Evolutionary conservation across 2,113 vertebrate genomes (phyloP).

Genomic region (Oryzias melastigma): DNA sequence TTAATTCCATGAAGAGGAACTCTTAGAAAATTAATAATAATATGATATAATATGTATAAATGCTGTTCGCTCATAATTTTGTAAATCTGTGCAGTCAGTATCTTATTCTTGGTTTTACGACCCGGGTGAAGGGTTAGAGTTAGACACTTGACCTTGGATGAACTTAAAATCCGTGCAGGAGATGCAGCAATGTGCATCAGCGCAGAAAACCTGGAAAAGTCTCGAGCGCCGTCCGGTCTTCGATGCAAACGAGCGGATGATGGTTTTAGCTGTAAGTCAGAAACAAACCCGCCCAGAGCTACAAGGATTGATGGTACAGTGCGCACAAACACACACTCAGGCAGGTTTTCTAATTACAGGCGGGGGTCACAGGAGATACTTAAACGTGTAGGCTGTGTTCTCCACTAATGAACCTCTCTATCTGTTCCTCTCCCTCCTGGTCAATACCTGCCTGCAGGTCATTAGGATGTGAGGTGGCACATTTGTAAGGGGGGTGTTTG

Average conservation of each 20-base stretch:
- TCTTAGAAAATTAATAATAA: too few relatives aligned
- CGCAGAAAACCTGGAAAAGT: too few relatives aligned
- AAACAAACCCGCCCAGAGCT: slow-evolving; percentile 15
- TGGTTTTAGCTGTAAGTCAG: slow-evolving; percentile 15
- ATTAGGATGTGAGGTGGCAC: slow-evolving; percentile 19
- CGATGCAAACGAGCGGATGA: background rate
- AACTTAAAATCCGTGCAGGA: too few relatives aligned
- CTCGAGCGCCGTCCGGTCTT: background rate
- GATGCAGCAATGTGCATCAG: too few relatives aligned
- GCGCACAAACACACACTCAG: background rate
- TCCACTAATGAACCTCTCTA: slow-evolving; percentile 58
- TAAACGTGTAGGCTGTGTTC: slow-evolving; percentile 46
- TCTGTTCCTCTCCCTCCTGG: slow-evolving; percentile 11
- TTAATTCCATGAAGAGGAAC: too few relatives aligned
- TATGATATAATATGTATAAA: too few relatives aligned
- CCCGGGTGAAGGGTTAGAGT: too few relatives aligned
- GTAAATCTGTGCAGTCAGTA: too few relatives aligned
- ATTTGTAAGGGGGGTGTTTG: background rate
- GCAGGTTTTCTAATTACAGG: slow-evolving; percentile 60
- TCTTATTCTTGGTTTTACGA: too few relatives aligned
- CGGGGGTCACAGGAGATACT: slow-evolving; percentile 43
- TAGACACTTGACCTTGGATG: too few relatives aligned
- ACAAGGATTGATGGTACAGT: background rate
- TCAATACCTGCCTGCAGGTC: slow-evolving; percentile 58
- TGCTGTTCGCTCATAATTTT: too few relatives aligned